Evolutionary conservation across 2,888 invertebrate species (phyloP).

Genomic region (Alloplasta piceator): DNA sequence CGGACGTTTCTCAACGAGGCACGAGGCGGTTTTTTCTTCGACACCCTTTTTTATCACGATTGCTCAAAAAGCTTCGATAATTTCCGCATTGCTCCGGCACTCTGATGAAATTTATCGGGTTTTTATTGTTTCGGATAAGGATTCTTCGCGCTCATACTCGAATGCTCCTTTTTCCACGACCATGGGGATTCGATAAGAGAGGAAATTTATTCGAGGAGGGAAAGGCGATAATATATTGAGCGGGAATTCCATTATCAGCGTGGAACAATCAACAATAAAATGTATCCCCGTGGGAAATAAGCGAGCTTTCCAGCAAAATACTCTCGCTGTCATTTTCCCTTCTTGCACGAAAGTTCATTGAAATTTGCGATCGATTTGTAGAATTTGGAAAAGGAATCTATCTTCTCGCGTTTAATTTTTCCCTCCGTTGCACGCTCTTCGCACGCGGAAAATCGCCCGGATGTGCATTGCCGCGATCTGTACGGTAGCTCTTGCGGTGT

Average conservation of each 20-base stretch:
- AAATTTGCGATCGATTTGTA: slow-evolving; percentile 44
- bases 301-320: neutral
- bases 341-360: slow-evolving; percentile 31
- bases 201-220: neutral
- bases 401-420: slow-evolving; percentile 21
- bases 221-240: neutral
- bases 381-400: slow-evolving; percentile 1
- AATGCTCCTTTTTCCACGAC: no score
- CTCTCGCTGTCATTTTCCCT: no score
- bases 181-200: no score
- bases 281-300: slow-evolving; percentile 64
- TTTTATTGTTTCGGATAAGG: no score
- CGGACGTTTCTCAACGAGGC: neutral
- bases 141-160: no score
- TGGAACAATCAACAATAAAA: slow-evolving; percentile 76
- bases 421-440: neutral
- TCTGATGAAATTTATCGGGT: no score
- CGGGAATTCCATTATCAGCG: slow-evolving; percentile 38
- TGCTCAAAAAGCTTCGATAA: no score
- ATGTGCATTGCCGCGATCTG: slow-evolving; percentile 3
- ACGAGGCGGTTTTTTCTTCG: no score
- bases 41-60: no score
- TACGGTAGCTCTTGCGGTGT: slow-evolving; percentile 12
- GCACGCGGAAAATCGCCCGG: slow-evolving; percentile 30
- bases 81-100: no score